phyloP scores from a whole-genome alignment of 2,113 vertebrate species.

The Nycticorax nycticorax region DNA sequence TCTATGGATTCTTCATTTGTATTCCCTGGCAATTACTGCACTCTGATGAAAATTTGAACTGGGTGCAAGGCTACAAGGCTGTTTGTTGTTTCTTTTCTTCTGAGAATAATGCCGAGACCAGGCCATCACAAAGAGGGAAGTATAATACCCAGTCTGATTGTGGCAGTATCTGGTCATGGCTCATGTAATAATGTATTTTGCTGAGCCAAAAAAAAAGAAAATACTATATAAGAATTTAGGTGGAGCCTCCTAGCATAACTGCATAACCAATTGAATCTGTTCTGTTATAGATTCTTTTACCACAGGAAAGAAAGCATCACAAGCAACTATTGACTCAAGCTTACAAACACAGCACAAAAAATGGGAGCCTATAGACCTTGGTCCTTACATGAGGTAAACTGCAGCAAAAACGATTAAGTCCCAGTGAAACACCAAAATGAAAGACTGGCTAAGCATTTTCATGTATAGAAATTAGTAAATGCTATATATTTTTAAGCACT shows the following conservation, averaged over 20 bases:
- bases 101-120: not conserved
- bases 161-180: not conserved
- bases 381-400: slow-evolving; percentile 72
- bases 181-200: not conserved
- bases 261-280: not conserved
- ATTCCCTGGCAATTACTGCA: not conserved
- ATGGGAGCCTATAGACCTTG: slow-evolving; percentile 64
- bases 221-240: not conserved
- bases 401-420: not conserved
- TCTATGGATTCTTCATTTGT: not conserved
- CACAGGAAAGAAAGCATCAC: not conserved
- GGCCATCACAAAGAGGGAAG: not conserved
- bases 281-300: not conserved
- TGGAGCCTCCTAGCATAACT: not conserved
- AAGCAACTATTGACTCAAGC: not conserved
- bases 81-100: not conserved
- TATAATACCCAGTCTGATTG: not conserved
- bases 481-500: not conserved
- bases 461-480: not conserved
- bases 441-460: not conserved
- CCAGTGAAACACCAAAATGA: not conserved
- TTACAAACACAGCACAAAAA: slow-evolving; percentile 27
- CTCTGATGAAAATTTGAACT: not conserved
- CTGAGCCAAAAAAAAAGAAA: not conserved
- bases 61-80: not conserved